phyloP scores from a whole-genome alignment of 2,797 vertebrate genomes.

The Podargus strigoides region DNA sequence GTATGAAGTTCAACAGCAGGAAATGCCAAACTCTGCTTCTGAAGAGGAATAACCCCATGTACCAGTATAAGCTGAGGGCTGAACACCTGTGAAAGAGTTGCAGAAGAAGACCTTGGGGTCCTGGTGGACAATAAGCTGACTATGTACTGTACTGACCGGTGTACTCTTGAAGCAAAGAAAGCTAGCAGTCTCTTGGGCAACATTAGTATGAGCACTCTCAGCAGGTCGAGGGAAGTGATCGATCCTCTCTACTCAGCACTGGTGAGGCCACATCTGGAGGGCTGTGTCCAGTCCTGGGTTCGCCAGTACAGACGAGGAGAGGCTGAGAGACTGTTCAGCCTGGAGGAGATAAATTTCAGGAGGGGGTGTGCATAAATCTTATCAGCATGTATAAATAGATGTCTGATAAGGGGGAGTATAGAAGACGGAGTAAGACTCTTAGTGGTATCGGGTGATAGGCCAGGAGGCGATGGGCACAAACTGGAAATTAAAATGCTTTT shows the following conservation, averaged over 20 bases:
- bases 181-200: fast-evolving
- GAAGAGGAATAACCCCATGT: background rate
- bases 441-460: background rate
- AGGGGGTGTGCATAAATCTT: background rate
- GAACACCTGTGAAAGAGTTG: background rate
- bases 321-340: background rate
- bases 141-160: background rate
- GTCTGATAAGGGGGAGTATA: background rate
- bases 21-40: background rate
- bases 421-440: background rate
- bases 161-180: background rate
- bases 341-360: background rate
- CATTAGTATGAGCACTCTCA: background rate
- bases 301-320: background rate
- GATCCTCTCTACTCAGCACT: background rate
- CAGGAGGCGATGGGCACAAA: background rate
- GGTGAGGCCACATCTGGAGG: background rate
- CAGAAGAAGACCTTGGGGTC: background rate
- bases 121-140: background rate
- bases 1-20: background rate
- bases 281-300: background rate
- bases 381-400: background rate
- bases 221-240: background rate
- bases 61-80: background rate
- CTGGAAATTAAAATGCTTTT: background rate